phyloP scores from a whole-genome alignment of 2,113 vertebrate genomes.

The Mirounga angustirostris region DNA sequence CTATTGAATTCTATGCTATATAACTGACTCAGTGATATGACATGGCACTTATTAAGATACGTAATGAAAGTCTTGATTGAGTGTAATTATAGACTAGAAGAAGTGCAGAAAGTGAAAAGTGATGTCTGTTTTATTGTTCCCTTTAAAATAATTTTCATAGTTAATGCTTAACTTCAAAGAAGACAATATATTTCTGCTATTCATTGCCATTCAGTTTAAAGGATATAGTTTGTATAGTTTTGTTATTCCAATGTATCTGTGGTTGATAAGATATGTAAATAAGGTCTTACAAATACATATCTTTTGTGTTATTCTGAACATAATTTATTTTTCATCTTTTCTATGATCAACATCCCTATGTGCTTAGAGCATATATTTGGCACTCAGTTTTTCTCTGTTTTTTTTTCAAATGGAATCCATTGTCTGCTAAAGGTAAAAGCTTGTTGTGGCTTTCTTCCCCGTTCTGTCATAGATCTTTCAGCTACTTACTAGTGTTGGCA shows the following conservation, averaged over 20 bases:
- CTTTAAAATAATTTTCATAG: neutral
- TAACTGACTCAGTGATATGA: neutral
- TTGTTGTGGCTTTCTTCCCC: neutral
- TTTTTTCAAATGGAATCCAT: neutral
- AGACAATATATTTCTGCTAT: neutral
- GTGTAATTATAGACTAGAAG: neutral
- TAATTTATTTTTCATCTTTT: neutral
- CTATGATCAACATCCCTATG: neutral
- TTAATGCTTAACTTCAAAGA: neutral
- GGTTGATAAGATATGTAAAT: neutral
- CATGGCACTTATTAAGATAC: neutral
- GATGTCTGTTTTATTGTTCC: neutral
- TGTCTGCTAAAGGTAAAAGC: neutral
- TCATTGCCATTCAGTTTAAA: neutral
- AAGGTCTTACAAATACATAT: neutral
- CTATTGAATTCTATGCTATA: neutral
- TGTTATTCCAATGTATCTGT: neutral
- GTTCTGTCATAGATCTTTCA: conserved; percentile 18
- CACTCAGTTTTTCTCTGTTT: neutral
- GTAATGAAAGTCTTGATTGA: neutral
- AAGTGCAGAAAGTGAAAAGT: neutral
- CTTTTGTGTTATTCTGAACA: neutral
- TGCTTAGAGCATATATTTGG: neutral
- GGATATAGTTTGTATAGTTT: neutral
- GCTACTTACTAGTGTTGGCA: conserved; percentile 67